Evolutionary conservation across 2,888 invertebrate species (phyloP).

Genomic region (Mellilla xanthometata): DNA sequence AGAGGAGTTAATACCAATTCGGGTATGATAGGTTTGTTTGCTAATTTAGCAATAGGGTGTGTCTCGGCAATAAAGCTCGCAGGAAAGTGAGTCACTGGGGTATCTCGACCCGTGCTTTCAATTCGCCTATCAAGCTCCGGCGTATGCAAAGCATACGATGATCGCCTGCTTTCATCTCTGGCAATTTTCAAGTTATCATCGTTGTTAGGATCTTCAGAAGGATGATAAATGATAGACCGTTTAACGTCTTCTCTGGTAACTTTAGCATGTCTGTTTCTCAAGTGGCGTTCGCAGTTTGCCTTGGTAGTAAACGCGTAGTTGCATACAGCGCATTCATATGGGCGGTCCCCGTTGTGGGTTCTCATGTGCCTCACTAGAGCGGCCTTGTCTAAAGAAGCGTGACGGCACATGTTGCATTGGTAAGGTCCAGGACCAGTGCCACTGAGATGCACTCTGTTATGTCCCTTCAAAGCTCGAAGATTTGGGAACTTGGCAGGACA

Average conservation of each 20-base stretch:
- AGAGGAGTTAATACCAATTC: slow-evolving; percentile 61
- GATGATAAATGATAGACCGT: slow-evolving; percentile 92
- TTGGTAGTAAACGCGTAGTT: slow-evolving; percentile 98
- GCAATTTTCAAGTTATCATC: slow-evolving; percentile 85
- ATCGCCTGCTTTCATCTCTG: slow-evolving; percentile 79
- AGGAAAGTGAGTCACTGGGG: slow-evolving; percentile 70
- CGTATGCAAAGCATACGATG: slow-evolving; percentile 76
- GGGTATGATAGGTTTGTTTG: slow-evolving; percentile 54
- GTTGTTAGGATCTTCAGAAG: slow-evolving; percentile 92
- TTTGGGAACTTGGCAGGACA: slow-evolving; percentile 95
- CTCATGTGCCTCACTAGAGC: slow-evolving; percentile 95
- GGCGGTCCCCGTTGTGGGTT: slow-evolving; percentile 97
- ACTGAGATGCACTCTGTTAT: slow-evolving; percentile 92
- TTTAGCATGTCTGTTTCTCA: slow-evolving; percentile 95
- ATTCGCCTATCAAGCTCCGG: slow-evolving; percentile 74
- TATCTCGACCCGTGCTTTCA: slow-evolving; percentile 65
- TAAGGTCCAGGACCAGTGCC: slow-evolving; percentile 91
- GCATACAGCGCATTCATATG: slow-evolving; percentile 97
- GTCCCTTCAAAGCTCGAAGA: slow-evolving; percentile 93
- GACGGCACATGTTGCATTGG: slow-evolving; percentile 96
- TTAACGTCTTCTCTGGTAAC: slow-evolving; percentile 94
- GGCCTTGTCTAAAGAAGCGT: slow-evolving; percentile 94
- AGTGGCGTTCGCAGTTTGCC: slow-evolving; percentile 97
- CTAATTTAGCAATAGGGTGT: slow-evolving; percentile 65
- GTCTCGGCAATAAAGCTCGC: slow-evolving; percentile 72